Evolutionary conservation across 1,140 invertebrate genomes (phyloP).

Genomic region (Mamestra configurata): DNA sequence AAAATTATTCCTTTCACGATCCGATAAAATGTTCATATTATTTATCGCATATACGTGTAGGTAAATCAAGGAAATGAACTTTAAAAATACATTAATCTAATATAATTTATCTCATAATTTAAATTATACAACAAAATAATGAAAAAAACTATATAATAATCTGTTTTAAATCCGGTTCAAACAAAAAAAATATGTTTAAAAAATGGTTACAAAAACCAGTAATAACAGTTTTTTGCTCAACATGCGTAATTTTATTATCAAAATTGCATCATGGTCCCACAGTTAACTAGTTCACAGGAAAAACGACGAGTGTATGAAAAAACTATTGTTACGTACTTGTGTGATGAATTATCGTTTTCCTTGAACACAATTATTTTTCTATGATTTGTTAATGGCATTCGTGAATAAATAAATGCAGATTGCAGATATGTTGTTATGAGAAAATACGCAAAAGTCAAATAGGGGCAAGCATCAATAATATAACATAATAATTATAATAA

Average conservation of each 20-base stretch:
- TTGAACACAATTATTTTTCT: slow-evolving; percentile 58
- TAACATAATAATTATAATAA: too few species aligned
- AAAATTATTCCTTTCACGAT: too few species aligned
- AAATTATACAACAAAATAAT: not conserved
- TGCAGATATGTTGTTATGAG: too few species aligned
- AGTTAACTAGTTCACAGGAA: slow-evolving; percentile 1
- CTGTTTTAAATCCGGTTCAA: not conserved
- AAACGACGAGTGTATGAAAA: not conserved
- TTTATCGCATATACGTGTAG: too few species aligned
- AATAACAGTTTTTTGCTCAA: not conserved
- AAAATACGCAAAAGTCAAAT: too few species aligned
- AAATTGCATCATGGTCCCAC: slow-evolving; percentile 21
- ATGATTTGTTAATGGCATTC: slow-evolving; percentile 25
- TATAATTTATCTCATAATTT: too few species aligned
- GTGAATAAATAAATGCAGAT: not conserved
- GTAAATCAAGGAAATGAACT: too few species aligned
- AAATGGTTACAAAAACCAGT: not conserved
- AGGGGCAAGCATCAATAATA: too few species aligned
- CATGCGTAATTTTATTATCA: slow-evolving; percentile 5
- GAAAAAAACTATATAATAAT: not conserved
- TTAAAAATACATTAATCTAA: too few species aligned
- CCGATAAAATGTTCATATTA: too few species aligned
- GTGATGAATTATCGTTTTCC: slow-evolving; percentile 42
- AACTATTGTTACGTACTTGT: not conserved
- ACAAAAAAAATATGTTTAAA: not conserved